Evolutionary conservation across 2,797 vertebrate genomes (phyloP), one percentile per base, ranked within the genome.

Genomic region (Liasis olivaceus): DNA sequence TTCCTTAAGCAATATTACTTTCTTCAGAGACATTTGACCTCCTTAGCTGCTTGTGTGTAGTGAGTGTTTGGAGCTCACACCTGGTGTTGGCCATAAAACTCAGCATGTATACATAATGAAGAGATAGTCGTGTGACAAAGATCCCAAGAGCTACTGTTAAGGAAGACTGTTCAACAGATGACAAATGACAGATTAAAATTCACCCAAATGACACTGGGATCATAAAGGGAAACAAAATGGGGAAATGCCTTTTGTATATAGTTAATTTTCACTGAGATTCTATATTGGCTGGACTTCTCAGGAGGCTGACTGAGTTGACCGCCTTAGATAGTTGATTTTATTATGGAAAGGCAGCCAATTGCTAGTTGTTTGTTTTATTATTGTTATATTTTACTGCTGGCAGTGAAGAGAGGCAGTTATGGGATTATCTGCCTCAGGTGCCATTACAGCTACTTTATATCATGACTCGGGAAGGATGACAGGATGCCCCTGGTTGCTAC

Each of bases 51-150:
- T 93, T 96, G 95, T 93, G 95, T 93, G 94, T 95, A 87, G 93
- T 87, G 94, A 95, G 95, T 92, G 95, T 91, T 96, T 94, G 95
- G 95, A 93, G 94, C 95, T 96, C 97, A 97, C 96, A 97, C 97
- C 96, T 97, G 97, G 98, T 95, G 94, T 93, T 72, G 91, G 97
- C 93, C 96, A 96, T 96, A 97, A 96, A 97, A 95, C 94, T 93
- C 95, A 96, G 96, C 95, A 96, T 98, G 97, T 97, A 98, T 98
- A 98, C 98, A 97, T 98, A 98, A 98, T 97, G 96, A 96, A 96
- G 96, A 95, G 97, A 95, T 87, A 95, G 97, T 97, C 96, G 96
- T 93, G 97, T 97, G 97, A 97, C 96, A 97, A 95, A 95, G 94
- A 95, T 94, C 92, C 81, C 8, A 14, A 96, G 93, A 96, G 94